Percentiles rank a stretch among this genome's conserved stretches.
These are phyloP conservation scores for Ditula angustiorana DNA, from an alignment of 2,888 invertebrate genomes.

Conservation along the genomic window DNA sequence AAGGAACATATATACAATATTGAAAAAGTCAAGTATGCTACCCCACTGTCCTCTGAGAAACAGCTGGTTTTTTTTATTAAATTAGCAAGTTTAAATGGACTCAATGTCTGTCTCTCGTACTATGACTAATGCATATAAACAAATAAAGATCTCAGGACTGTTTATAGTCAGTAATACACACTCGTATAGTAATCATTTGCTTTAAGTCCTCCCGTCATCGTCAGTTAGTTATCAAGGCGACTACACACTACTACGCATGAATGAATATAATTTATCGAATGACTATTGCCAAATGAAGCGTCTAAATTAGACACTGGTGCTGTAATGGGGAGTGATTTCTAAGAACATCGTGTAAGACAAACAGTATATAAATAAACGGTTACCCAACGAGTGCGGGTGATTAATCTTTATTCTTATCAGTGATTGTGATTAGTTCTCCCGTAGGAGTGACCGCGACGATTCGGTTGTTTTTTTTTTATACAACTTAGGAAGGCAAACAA, in stretches of 20 bases:
- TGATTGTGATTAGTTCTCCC: conserved; percentile 1
- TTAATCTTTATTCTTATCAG: conserved; percentile 38
- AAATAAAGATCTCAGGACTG: no score
- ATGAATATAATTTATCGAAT: conserved; percentile 7
- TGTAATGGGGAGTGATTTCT: not conserved
- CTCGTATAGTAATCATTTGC: no score
- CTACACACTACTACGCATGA: not conserved
- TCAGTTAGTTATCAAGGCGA: not conserved
- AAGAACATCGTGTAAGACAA: conserved; percentile 5
- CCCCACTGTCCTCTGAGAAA: no score
- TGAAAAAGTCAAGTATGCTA: no score
- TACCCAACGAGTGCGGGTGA: conserved; percentile 23
- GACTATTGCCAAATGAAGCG: conserved; percentile 8
- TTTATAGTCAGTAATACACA: no score
- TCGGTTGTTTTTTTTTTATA: no score
- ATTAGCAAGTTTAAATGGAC: no score
- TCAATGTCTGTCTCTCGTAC: no score
- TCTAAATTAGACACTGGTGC: not conserved
- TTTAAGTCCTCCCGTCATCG: not conserved
- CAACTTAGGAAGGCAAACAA: no score
- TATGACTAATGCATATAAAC: no score
- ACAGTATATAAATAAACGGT: conserved; percentile 26
- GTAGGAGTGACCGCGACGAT: not conserved
- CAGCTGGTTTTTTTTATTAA: no score
- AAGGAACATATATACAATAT: no score